A percentile compares a stretch with the other conserved stretches of the same genome.
phyloP scores from a whole-genome alignment of 2,888 invertebrate genomes.

The Argyresthia albistria region DNA sequence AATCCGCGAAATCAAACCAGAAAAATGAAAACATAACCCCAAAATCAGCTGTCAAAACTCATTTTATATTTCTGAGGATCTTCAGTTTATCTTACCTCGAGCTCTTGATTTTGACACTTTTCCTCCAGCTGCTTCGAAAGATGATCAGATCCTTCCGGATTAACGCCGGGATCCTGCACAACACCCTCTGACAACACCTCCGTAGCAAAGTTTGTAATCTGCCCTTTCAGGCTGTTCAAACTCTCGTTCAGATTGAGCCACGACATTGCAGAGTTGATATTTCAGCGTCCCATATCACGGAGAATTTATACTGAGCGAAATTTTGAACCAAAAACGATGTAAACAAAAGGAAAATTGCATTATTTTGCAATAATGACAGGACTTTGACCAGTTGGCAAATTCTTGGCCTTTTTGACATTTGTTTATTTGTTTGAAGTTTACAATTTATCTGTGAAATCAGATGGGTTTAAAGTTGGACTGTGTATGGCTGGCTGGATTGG shows the following conservation, averaged over 20 bases:
- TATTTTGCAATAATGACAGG: conserved; percentile 58
- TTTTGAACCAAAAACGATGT: conserved; percentile 29
- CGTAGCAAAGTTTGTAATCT: conserved; percentile 89
- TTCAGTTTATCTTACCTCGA: conserved; percentile 64
- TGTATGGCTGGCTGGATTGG: too few species aligned
- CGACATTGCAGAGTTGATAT: conserved; percentile 63
- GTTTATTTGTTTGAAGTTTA: not conserved
- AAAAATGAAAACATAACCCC: conserved; percentile 59
- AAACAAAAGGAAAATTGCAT: conserved; percentile 61
- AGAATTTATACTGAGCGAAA: conserved; percentile 20
- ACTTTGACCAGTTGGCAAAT: conserved; percentile 67
- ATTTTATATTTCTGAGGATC: conserved; percentile 4
- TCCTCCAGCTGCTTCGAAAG: conserved; percentile 66
- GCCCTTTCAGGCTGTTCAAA: conserved; percentile 84
- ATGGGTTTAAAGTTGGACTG: too few species aligned
- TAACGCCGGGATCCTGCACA: conserved; percentile 52
- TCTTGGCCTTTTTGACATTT: not conserved
- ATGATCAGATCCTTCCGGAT: conserved; percentile 22
- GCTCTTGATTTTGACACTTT: conserved; percentile 71
- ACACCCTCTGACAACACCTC: conserved; percentile 87
- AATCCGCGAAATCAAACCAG: conserved; percentile 4
- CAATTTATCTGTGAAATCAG: too few species aligned
- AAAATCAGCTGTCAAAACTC: conserved; percentile 35
- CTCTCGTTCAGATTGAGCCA: conserved; percentile 79
- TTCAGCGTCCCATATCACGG: conserved; percentile 42